These are phyloP conservation scores for Rhodinocichla rosea DNA, from an alignment of 2,113 vertebrate species.

Conservation along the genomic window DNA sequence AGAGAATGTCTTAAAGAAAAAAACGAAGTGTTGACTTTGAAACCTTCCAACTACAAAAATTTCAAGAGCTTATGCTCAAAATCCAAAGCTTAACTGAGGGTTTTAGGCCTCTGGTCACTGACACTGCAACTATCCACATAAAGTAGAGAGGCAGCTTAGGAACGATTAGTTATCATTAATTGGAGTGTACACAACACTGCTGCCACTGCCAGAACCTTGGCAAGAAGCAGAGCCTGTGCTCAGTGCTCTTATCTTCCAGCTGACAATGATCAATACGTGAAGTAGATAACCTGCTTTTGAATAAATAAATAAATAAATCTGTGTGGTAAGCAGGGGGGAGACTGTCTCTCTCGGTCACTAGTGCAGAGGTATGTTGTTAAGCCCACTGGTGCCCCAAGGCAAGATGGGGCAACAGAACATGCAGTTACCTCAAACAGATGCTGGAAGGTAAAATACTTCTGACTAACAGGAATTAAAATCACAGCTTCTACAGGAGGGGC, in stretches of 20 bases:
- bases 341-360: background rate
- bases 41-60: background rate
- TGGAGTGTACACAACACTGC: accelerated
- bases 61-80: background rate
- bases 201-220: background rate
- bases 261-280: background rate
- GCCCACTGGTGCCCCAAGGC: background rate
- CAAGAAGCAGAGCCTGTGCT: background rate
- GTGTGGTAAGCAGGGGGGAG: background rate
- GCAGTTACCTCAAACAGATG: too few relatives aligned
- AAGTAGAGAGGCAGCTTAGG: background rate
- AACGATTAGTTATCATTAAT: background rate
- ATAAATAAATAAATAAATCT: background rate
- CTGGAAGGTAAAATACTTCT: too few relatives aligned
- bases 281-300: background rate
- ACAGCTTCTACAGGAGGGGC: background rate
- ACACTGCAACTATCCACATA: background rate
- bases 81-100: background rate
- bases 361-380: background rate
- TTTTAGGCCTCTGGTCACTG: background rate
- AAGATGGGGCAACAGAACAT: background rate
- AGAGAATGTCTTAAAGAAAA: background rate
- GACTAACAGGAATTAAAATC: too few relatives aligned
- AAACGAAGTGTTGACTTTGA: background rate
- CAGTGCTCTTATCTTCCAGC: background rate